phyloP scores from a whole-genome alignment of 2,113 vertebrate species.

The Anhinga anhinga region DNA sequence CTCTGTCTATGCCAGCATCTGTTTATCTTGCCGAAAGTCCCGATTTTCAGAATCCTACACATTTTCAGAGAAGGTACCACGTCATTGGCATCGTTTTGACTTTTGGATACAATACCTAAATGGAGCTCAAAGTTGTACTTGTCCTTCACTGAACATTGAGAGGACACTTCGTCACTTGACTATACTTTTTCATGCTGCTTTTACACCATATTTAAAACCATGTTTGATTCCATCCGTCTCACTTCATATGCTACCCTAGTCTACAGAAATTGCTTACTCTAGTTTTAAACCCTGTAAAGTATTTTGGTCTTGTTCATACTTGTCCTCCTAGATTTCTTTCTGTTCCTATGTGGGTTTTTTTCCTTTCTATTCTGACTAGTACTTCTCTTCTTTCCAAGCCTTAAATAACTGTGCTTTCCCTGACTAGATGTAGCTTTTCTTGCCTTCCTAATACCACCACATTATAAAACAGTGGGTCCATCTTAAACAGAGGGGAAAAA shows the following conservation, averaged over 20 bases:
- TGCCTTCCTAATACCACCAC: not conserved
- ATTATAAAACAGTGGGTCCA: not conserved
- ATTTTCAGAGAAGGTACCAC: not conserved
- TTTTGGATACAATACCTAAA: not conserved
- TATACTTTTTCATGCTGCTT: not conserved
- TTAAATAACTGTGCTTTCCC: not conserved
- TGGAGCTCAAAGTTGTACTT: not conserved
- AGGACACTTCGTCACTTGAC: not conserved
- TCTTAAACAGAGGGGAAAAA: not conserved
- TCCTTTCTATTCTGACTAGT: not conserved
- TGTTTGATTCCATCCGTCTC: not conserved
- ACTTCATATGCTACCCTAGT: not conserved
- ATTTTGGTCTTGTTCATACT: not conserved
- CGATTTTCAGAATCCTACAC: not conserved
- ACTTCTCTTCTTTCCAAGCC: not conserved
- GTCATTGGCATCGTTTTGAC: not conserved
- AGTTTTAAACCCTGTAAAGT: not conserved
- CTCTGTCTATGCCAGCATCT: not conserved
- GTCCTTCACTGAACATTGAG: not conserved
- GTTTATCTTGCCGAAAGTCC: not conserved
- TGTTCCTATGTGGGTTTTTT: not conserved
- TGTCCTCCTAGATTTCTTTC: not conserved
- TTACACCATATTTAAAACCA: not conserved
- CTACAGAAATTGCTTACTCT: not conserved
- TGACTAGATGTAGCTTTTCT: not conserved